phyloP scores from a whole-genome alignment of 1,140 invertebrate genomes.

The Notospermus geniculatus region DNA sequence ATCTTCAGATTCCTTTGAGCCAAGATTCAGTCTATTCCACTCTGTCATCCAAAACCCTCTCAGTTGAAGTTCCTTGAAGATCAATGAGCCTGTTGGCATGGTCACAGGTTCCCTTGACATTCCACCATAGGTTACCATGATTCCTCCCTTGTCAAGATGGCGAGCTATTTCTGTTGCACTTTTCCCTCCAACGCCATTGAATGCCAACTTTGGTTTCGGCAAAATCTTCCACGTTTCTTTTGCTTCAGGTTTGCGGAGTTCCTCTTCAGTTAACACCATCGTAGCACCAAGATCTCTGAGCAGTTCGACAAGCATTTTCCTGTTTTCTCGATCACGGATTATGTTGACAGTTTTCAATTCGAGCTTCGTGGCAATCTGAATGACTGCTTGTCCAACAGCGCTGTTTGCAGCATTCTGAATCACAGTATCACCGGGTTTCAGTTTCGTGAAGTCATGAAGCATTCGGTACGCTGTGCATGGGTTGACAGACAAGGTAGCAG shows the following conservation, averaged over 20 bases:
- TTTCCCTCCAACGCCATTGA: slow-evolving; percentile 95
- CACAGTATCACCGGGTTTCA: slow-evolving; percentile 78
- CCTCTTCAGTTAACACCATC: slow-evolving; percentile 86
- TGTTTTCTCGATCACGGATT: slow-evolving; percentile 71
- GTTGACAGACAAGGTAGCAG: slow-evolving; percentile 88
- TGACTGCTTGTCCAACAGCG: slow-evolving; percentile 91
- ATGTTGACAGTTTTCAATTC: slow-evolving; percentile 80
- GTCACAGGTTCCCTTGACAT: slow-evolving; percentile 90
- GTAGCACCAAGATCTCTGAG: slow-evolving; percentile 80
- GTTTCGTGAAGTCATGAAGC: slow-evolving; percentile 82
- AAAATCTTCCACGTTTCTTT: slow-evolving; percentile 52
- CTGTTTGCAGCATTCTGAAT: slow-evolving; percentile 98
- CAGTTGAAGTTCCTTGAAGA: slow-evolving; percentile 87
- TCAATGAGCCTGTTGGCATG: slow-evolving; percentile 64
- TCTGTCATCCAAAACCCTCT: slow-evolving; percentile 96
- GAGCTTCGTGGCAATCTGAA: slow-evolving; percentile 72
- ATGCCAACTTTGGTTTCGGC: slow-evolving; percentile 74
- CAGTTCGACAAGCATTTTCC: slow-evolving; percentile 62
- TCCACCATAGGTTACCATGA: slow-evolving; percentile 95
- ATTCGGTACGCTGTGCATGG: slow-evolving; percentile 96
- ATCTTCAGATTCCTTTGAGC: slow-evolving; percentile 55
- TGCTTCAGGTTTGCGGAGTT: slow-evolving; percentile 56
- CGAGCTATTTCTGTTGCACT: slow-evolving; percentile 79
- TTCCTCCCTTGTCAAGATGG: slow-evolving; percentile 68
- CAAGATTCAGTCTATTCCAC: slow-evolving; percentile 65